Evolutionary conservation across 2,888 invertebrate species (phyloP), one percentile per base, ranked within the genome.

Genomic region (Charanyca ferruginea): DNA sequence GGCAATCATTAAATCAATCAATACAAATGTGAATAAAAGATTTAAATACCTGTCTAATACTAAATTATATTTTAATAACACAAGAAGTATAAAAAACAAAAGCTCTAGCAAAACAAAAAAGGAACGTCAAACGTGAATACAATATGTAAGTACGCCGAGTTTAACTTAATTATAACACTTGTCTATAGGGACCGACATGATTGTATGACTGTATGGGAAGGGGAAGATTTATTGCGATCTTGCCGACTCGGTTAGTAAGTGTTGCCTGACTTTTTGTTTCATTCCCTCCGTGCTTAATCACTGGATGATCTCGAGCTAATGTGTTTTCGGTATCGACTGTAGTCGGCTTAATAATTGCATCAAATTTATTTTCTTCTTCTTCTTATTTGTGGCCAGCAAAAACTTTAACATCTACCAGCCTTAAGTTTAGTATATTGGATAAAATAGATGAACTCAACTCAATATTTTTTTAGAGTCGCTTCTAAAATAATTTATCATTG

Each of bases 81-180:
- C 0, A 9, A 47, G 5, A 1, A 41, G 20, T n/a, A 55, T 8
- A 59, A 52, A 55, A 65, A 38, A 42, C 16, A 58, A 68, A 76
- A 32, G 13, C 11, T 54, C 6, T 22, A 22, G n/a, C 23, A 0
- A 20, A 42, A 63, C 42, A 57, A 74, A 77, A n/a, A 72, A 72
- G 23, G 63, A 75, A 25, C 63, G 57, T 66, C 64, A 73, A 76
- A 76, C 74, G 59, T 52, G 51, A 49, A 60, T 63, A 62, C 89
- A 83, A 77, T 91, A 86, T 89, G 91, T 91, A 86, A 79, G 69
- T 74, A 81, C 68, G 60, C 55, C 81, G 84, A 89, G 84, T 89
- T 90, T 86, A 91, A 91, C 93, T 94, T 94, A 94, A 95, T 95
- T 94, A 94, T 94, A 94, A 93, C 93, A 91, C 92, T 93, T 91